These are phyloP conservation scores for Crepidodera aurea DNA, from an alignment of 2,888 invertebrate species.

Conservation along the genomic window DNA sequence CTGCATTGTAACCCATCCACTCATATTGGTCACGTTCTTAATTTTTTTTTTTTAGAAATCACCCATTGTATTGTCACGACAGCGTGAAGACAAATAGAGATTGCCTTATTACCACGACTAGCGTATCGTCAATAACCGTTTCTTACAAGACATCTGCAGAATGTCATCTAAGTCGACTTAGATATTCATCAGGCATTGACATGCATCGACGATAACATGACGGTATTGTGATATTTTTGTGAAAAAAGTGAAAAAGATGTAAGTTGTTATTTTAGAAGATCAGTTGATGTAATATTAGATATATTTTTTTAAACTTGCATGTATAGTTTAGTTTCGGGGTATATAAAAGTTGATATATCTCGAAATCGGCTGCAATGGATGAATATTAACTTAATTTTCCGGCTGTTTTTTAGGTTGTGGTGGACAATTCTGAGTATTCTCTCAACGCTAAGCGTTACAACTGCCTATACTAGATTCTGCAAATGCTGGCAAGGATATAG, in stretches of 20 bases:
- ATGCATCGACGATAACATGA: constrained; percentile 8
- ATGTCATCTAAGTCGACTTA: constrained; percentile 33
- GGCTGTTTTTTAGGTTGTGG: constrained; percentile 35
- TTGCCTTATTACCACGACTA: constrained; percentile 42
- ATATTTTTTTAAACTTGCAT: too few relatives aligned
- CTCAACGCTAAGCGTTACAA: constrained; percentile 10
- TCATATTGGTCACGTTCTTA: background rate
- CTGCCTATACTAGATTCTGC: constrained; percentile 40
- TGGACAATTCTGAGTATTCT: constrained; percentile 16
- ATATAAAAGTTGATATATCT: too few relatives aligned
- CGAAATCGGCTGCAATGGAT: too few relatives aligned
- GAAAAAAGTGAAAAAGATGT: constrained; percentile 3
- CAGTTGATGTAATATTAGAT: too few relatives aligned
- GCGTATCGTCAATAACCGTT: constrained; percentile 40
- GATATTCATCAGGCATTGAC: too few relatives aligned
- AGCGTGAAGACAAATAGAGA: constrained; percentile 29
- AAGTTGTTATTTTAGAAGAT: too few relatives aligned
- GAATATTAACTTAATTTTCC: too few relatives aligned
- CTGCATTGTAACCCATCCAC: background rate
- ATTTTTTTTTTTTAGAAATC: constrained; percentile 14
- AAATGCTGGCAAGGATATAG: constrained; percentile 55
- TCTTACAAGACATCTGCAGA: constrained; percentile 36
- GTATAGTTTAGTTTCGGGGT: too few relatives aligned
- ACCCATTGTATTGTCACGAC: constrained; percentile 29
- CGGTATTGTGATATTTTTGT: constrained; percentile 5